Conservation (phyloP, 2,888 invertebrate genomes). For the Acanthopleura granulata region DNA sequence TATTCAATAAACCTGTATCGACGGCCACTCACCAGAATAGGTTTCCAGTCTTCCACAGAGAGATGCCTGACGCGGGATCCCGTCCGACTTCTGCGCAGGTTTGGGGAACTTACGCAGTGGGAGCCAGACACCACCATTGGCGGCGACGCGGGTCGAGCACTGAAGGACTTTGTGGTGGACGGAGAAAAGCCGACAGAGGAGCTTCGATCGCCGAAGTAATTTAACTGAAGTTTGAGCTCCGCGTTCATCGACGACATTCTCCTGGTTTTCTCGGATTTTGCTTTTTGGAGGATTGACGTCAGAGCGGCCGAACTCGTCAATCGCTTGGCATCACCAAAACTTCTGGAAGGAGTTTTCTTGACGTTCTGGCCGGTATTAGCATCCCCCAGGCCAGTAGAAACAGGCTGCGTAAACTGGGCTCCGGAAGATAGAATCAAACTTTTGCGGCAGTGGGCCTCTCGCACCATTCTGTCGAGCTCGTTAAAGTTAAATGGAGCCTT, state of each 20-base stretch:
- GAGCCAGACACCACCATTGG: neutral
- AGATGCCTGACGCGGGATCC: neutral
- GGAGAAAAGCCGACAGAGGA: neutral
- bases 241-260: neutral
- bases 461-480: neutral
- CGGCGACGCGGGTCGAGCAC: neutral
- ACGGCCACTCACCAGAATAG: neutral
- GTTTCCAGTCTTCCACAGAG: neutral
- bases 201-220: neutral
- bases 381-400: neutral
- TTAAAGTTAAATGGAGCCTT: conserved; percentile 25
- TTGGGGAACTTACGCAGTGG: neutral
- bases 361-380: neutral
- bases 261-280: neutral
- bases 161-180: neutral
- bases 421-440: neutral
- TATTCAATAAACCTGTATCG: neutral
- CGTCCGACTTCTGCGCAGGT: neutral
- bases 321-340: neutral
- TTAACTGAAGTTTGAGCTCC: neutral
- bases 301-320: conserved; percentile 8
- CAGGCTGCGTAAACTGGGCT: neutral
- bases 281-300: neutral
- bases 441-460: neutral
- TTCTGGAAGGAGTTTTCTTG: neutral